Conservation (phyloP, 2,888 invertebrate genomes). For the Eretmocerus hayati region DNA sequence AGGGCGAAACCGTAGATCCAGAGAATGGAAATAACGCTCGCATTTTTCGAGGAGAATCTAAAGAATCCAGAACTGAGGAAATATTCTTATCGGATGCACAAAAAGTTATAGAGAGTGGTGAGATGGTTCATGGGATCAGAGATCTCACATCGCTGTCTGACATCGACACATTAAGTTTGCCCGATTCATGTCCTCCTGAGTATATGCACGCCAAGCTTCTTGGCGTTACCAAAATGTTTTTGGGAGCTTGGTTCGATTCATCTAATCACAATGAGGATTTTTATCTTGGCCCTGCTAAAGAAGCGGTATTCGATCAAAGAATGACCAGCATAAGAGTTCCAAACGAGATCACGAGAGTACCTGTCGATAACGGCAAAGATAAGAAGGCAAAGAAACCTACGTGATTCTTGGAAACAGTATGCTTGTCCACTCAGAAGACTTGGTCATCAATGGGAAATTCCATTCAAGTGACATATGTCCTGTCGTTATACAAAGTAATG, state of each 20-base stretch:
- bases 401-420: too few relatives aligned
- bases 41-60: slow-evolving; percentile 3
- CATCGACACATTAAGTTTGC: slow-evolving; percentile 11
- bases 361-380: slow-evolving; percentile 2
- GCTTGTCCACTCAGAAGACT: too few relatives aligned
- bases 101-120: not conserved
- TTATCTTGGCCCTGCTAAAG: slow-evolving; percentile 7
- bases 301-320: slow-evolving; percentile 3
- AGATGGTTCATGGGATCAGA: slow-evolving; percentile 10
- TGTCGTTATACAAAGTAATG: too few relatives aligned
- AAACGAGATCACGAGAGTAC: slow-evolving; percentile 9
- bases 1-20: slow-evolving; percentile 12
- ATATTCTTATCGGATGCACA: slow-evolving; percentile 6
- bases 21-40: slow-evolving; percentile 8
- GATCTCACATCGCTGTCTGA: slow-evolving; percentile 5
- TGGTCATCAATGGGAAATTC: too few relatives aligned
- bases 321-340: slow-evolving; percentile 5
- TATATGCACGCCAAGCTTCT: slow-evolving; percentile 15
- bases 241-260: slow-evolving; percentile 9
- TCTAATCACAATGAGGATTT: slow-evolving; percentile 2
- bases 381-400: slow-evolving; percentile 20
- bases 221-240: slow-evolving; percentile 6
- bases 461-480: too few relatives aligned
- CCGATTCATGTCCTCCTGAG: slow-evolving; percentile 14
- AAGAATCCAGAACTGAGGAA: slow-evolving; percentile 1